Evolutionary conservation across 2,888 invertebrate genomes (phyloP).

Genomic region (Ophion ventricosus): DNA sequence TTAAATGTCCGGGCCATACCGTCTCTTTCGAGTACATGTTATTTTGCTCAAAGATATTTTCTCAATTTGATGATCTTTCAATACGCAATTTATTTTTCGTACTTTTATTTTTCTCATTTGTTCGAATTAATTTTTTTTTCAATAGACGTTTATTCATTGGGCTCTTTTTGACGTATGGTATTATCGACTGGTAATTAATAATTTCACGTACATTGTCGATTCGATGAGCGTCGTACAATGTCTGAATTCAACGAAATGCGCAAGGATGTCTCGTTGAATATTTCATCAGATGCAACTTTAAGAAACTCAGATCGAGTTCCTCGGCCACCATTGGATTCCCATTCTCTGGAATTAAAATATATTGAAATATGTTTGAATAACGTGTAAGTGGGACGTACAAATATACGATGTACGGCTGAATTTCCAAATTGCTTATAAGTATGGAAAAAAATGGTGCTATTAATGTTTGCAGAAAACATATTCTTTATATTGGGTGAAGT

Average conservation of each 20-base stretch:
- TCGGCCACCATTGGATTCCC: slow-evolving; percentile 61
- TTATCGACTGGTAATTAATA: not conserved
- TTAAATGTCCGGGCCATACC: slow-evolving; percentile 13
- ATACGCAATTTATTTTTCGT: too few relatives aligned
- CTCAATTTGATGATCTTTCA: not conserved
- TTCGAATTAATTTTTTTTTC: not conserved
- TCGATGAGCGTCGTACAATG: slow-evolving; percentile 49
- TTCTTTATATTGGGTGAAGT: not conserved
- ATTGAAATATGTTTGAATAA: not conserved
- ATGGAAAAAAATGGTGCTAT: too few relatives aligned
- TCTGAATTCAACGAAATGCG: slow-evolving; percentile 72
- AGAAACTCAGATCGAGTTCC: slow-evolving; percentile 20
- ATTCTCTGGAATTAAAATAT: slow-evolving; percentile 8
- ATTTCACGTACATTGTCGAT: slow-evolving; percentile 36
- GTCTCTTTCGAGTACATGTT: not conserved
- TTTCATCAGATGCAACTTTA: slow-evolving; percentile 71
- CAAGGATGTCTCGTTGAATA: slow-evolving; percentile 73
- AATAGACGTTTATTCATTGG: too few relatives aligned
- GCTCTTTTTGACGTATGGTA: not conserved
- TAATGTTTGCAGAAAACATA: too few relatives aligned
- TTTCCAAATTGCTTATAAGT: too few relatives aligned
- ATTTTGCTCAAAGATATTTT: not conserved
- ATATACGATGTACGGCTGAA: not conserved
- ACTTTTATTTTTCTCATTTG: not conserved
- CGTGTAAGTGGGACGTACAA: not conserved